These are phyloP conservation scores for Scomber scombrus DNA, from an alignment of 2,113 vertebrate species.

Conservation along the genomic window DNA sequence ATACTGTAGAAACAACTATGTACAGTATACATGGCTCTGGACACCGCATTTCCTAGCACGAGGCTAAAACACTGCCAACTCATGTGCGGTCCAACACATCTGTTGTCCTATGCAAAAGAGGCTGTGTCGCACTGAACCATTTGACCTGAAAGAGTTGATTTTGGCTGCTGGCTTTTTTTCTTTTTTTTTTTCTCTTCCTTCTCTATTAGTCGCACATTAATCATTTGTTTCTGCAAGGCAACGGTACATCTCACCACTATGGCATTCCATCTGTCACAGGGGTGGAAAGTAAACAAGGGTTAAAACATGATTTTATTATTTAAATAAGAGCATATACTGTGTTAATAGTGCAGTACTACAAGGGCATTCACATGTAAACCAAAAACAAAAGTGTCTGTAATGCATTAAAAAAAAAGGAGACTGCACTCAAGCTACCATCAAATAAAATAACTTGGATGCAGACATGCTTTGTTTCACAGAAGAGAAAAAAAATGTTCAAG, in stretches of 20 bases:
- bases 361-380: constrained; percentile 77
- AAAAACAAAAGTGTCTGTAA: constrained; percentile 71
- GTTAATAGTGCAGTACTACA: constrained; percentile 83
- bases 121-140: constrained; percentile 67
- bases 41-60: constrained; percentile 59
- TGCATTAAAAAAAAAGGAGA: constrained; percentile 65
- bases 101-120: constrained; percentile 57
- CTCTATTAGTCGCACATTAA: constrained; percentile 53
- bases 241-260: constrained; percentile 70
- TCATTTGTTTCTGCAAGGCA: constrained; percentile 75
- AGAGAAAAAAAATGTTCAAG: constrained; percentile 89
- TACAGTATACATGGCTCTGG: constrained; percentile 74
- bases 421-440: constrained; percentile 72
- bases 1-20: constrained; percentile 66
- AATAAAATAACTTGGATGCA: constrained; percentile 79
- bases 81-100: constrained; percentile 22
- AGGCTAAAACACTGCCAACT: constrained; percentile 34
- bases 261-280: constrained; percentile 75
- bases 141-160: constrained; percentile 75
- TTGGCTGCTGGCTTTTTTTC: constrained; percentile 67
- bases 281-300: constrained; percentile 76
- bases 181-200: constrained; percentile 18
- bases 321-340: constrained; percentile 84
- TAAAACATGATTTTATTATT: constrained; percentile 73
- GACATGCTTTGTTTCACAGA: constrained; percentile 82